Conservation (phyloP, 2,888 invertebrate species). For the Watsonalla cultraria region DNA sequence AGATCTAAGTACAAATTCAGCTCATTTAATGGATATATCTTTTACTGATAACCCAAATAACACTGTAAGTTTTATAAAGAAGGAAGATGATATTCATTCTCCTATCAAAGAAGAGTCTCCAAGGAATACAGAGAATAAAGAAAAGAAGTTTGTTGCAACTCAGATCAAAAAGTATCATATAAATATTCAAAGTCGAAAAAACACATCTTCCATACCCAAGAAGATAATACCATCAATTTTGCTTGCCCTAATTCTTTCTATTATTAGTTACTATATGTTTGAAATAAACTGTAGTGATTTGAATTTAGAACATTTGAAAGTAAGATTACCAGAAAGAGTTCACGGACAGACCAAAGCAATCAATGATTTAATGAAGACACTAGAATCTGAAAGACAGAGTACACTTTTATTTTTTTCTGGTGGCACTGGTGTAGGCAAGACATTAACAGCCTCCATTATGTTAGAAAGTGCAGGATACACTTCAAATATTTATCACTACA, state of each 20-base stretch:
- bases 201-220: slow-evolving; percentile 8
- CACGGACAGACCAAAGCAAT: slow-evolving; percentile 55
- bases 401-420: slow-evolving; percentile 63
- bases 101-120: neutral
- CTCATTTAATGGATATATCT: slow-evolving; percentile 52
- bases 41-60: slow-evolving; percentile 22
- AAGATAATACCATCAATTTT: slow-evolving; percentile 18
- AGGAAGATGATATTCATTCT: neutral
- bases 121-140: neutral
- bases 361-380: slow-evolving; percentile 35
- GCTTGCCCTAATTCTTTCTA: slow-evolving; percentile 30
- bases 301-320: slow-evolving; percentile 28
- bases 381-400: slow-evolving; percentile 32
- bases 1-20: slow-evolving; percentile 55
- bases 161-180: slow-evolving; percentile 40
- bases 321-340: slow-evolving; percentile 36
- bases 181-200: slow-evolving; percentile 21
- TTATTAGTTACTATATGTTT: slow-evolving; percentile 31
- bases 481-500: slow-evolving; percentile 64
- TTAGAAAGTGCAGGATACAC: slow-evolving; percentile 40
- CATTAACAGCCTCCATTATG: slow-evolving; percentile 51
- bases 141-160: slow-evolving; percentile 1
- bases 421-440: slow-evolving; percentile 70
- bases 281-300: slow-evolving; percentile 46
- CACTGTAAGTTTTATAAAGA: slow-evolving; percentile 1